phyloP scores from a whole-genome alignment of 2,113 vertebrate genomes.

The Suricata suricatta region DNA sequence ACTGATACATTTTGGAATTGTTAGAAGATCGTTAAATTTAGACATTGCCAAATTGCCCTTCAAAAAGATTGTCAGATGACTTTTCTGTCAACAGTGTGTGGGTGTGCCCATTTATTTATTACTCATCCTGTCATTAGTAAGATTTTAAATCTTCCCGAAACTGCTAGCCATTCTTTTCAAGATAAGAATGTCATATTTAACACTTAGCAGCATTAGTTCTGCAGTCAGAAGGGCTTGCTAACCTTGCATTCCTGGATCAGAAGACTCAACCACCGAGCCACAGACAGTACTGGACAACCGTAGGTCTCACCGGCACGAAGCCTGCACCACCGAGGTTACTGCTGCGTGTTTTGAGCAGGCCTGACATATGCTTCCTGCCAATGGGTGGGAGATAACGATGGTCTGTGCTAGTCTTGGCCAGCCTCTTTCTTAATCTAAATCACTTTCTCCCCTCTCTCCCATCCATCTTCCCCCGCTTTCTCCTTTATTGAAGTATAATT shows the following conservation, averaged over 20 bases:
- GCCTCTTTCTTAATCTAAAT: not conserved
- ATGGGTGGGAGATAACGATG: not conserved
- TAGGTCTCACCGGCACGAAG: not conserved
- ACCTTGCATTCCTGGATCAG: not conserved
- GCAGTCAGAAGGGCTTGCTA: not conserved
- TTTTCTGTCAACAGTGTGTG: not conserved
- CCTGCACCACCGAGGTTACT: rapidly evolving
- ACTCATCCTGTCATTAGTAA: not conserved
- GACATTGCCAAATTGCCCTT: not conserved
- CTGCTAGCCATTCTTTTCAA: not conserved
- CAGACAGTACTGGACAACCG: not conserved
- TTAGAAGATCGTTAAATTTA: not conserved
- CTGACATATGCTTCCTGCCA: not conserved
- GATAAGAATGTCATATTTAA: not conserved
- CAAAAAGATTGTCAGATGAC: not conserved
- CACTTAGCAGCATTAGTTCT: not conserved
- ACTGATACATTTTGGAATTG: not conserved
- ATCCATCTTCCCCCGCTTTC: not conserved
- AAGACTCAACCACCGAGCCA: not conserved
- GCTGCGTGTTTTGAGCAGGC: not conserved
- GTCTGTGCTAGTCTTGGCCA: not conserved
- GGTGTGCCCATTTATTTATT: not conserved
- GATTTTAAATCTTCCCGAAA: not conserved
- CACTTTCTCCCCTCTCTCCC: not conserved
- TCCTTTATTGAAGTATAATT: not conserved